These are phyloP conservation scores for Synergus umbraculus DNA, from an alignment of 2,888 invertebrate genomes.

Conservation along the genomic window DNA sequence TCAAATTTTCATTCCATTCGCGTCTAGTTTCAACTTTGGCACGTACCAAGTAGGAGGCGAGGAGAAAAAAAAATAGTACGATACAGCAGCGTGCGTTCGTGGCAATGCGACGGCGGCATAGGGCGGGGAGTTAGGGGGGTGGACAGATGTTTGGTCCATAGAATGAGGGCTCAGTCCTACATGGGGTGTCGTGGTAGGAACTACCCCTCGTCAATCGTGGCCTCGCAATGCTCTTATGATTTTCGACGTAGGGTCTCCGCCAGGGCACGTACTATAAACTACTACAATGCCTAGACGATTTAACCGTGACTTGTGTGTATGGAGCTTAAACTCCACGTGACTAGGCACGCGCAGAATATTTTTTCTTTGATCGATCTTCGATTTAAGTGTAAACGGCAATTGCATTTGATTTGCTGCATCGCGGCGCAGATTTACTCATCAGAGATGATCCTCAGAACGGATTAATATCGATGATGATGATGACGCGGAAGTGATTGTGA, in stretches of 20 bases:
- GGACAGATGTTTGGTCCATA: slow-evolving; percentile 76
- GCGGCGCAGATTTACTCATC: slow-evolving; percentile 2
- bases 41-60: slow-evolving; percentile 24
- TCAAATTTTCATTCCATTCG: slow-evolving; percentile 35
- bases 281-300: slow-evolving; percentile 48
- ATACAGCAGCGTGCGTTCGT: slow-evolving; percentile 52
- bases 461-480: slow-evolving; percentile 8
- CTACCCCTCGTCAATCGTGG: slow-evolving; percentile 66
- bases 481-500: slow-evolving; percentile 32
- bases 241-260: slow-evolving; percentile 6
- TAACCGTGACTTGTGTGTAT: slow-evolving; percentile 54
- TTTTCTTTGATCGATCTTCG: slow-evolving; percentile 6
- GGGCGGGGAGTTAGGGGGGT: slow-evolving; percentile 56
- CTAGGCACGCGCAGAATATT: slow-evolving; percentile 50
- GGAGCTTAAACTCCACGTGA: slow-evolving; percentile 59
- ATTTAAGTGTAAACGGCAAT: background rate
- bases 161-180: slow-evolving; percentile 71
- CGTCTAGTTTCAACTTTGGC: slow-evolving; percentile 33
- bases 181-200: slow-evolving; percentile 72
- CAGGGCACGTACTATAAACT: slow-evolving; percentile 12
- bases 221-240: slow-evolving; percentile 43
- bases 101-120: slow-evolving; percentile 53
- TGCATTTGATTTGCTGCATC: slow-evolving; percentile 25
- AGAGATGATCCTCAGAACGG: slow-evolving; percentile 35
- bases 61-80: slow-evolving; percentile 45